phyloP scores from a whole-genome alignment of 1,140 invertebrate genomes.

The Cylas formicarius region DNA sequence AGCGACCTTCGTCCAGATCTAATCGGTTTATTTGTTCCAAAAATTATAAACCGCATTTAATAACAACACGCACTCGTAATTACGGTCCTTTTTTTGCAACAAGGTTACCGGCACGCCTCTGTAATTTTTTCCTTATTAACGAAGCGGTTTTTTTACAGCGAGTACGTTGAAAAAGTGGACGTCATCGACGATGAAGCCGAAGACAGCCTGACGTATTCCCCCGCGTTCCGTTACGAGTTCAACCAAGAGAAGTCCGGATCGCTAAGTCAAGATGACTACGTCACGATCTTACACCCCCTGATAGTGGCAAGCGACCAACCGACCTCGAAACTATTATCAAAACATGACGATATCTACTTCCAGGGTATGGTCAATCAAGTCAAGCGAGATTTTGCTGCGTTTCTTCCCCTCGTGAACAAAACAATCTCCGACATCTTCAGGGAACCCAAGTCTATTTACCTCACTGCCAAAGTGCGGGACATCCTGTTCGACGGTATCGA shows the following conservation, averaged over 20 bases:
- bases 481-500: slow-evolving; percentile 62
- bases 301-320: slow-evolving; percentile 50
- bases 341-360: slow-evolving; percentile 20
- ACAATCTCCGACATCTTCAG: slow-evolving; percentile 53
- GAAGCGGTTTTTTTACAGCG: slow-evolving; percentile 23
- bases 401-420: slow-evolving; percentile 53
- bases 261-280: slow-evolving; percentile 62
- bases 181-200: slow-evolving; percentile 58
- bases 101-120: too few species aligned
- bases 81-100: too few species aligned
- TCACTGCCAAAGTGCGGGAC: slow-evolving; percentile 55
- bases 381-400: slow-evolving; percentile 46
- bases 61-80: too few species aligned
- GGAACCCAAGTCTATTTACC: slow-evolving; percentile 53
- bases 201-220: slow-evolving; percentile 62
- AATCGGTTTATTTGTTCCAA: too few species aligned
- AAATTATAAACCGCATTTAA: too few species aligned
- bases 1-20: too few species aligned
- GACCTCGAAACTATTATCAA: slow-evolving; percentile 4
- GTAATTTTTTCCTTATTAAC: too few species aligned
- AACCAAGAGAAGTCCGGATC: slow-evolving; percentile 51
- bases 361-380: slow-evolving; percentile 46
- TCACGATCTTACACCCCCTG: slow-evolving; percentile 54
- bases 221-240: slow-evolving; percentile 55
- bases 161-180: slow-evolving; percentile 61